phyloP scores from a whole-genome alignment of 2,888 invertebrate genomes.

The Gasteruption jaculator region DNA sequence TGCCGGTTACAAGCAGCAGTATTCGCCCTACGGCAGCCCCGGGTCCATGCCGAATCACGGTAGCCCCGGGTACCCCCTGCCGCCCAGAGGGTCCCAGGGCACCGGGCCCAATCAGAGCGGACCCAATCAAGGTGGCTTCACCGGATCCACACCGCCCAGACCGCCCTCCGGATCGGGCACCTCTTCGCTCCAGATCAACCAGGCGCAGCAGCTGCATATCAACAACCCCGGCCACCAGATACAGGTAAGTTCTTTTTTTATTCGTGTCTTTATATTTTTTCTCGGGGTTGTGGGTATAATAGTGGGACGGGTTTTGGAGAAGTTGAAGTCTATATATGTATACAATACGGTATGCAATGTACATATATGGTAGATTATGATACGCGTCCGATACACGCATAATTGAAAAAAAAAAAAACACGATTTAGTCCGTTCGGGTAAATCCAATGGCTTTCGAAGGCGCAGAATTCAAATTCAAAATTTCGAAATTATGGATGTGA shows the following conservation, averaged over 20 bases:
- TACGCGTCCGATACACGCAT: too few species aligned
- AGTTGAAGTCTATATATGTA: too few species aligned
- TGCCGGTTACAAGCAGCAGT: conserved; percentile 59
- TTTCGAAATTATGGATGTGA: too few species aligned
- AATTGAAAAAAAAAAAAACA: too few species aligned
- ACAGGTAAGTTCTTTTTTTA: conserved; percentile 77
- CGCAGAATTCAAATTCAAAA: too few species aligned
- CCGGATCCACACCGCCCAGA: conserved; percentile 53
- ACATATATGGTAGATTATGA: too few species aligned
- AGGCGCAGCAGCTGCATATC: conserved; percentile 84
- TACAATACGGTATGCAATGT: too few species aligned
- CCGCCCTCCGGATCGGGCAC: conserved; percentile 57
- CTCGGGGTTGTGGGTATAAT: too few species aligned
- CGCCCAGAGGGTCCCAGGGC: conserved; percentile 47
- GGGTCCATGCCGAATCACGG: conserved; percentile 59
- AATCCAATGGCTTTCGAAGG: too few species aligned
- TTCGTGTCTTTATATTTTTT: too few species aligned
- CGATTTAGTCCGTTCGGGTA: too few species aligned
- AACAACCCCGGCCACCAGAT: conserved; percentile 76
- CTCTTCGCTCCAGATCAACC: conserved; percentile 75
- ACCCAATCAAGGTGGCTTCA: conserved; percentile 52
- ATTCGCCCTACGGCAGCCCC: conserved; percentile 65
- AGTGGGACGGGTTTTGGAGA: too few species aligned
- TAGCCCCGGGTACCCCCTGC: conserved; percentile 54
- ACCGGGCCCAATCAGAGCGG: conserved; percentile 48